Percentiles rank a stretch among this genome's conserved stretches.
These are phyloP conservation scores for Chymomyza costata DNA, from an alignment of 1,140 invertebrate genomes.

Conservation along the genomic window DNA sequence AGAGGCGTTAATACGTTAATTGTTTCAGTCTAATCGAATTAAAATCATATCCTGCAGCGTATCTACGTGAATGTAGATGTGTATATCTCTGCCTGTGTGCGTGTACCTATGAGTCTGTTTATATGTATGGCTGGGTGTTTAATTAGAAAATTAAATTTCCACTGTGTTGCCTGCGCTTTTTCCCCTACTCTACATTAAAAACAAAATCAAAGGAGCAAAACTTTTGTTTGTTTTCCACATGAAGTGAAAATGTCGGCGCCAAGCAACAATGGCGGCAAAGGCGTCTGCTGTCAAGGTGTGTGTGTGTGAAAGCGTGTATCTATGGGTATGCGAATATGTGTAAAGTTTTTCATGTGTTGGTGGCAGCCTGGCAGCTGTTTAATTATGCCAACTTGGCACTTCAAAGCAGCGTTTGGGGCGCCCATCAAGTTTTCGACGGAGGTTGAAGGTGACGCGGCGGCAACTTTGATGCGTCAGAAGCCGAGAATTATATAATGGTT, in stretches of 20 bases:
- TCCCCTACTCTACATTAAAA: not conserved
- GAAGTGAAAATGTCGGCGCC: slow-evolving; percentile 22
- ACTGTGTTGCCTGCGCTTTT: too few relatives aligned
- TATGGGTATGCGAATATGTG: slow-evolving; percentile 14
- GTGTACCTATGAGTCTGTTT: not conserved
- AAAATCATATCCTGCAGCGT: slow-evolving; percentile 71
- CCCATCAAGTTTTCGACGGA: too few relatives aligned
- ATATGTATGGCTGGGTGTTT: slow-evolving; percentile 48
- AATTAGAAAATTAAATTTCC: slow-evolving; percentile 66
- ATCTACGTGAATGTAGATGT: slow-evolving; percentile 5
- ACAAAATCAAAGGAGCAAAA: slow-evolving; percentile 56
- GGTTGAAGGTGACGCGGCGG: too few relatives aligned
- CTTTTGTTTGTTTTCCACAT: slow-evolving; percentile 46
- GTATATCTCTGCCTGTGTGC: not conserved
- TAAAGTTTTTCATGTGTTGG: slow-evolving; percentile 30
- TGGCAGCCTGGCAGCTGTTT: slow-evolving; percentile 33
- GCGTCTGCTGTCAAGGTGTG: slow-evolving; percentile 45
- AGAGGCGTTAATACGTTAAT: slow-evolving; percentile 75
- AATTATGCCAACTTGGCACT: slow-evolving; percentile 73
- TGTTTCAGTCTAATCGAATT: slow-evolving; percentile 75
- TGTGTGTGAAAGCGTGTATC: slow-evolving; percentile 13
- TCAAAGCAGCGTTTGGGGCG: slow-evolving; percentile 67
- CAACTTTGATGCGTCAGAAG: too few relatives aligned
- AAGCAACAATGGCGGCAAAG: not conserved
- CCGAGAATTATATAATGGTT: too few relatives aligned